Evolutionary conservation across 2,888 invertebrate species (phyloP), one percentile per base, ranked within the genome.

Genomic region (Pomacea canaliculata): DNA sequence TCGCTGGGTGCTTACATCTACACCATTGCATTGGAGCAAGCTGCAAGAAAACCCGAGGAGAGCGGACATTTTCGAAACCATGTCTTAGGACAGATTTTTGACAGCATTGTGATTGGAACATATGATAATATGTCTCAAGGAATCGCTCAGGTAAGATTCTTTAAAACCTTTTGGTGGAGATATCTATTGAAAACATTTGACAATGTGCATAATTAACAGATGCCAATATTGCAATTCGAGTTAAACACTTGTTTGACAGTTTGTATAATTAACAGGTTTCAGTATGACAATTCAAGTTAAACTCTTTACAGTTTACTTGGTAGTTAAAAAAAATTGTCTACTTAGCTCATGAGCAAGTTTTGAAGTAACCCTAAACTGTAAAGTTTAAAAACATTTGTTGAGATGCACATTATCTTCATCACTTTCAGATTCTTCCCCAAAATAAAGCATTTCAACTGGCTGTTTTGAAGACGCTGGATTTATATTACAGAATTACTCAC

Each of bases 1-100:
- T 85, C 85, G 1, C 75, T 85, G 13, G 85, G 85, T 23, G 84
- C 85, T 7, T 85, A 82, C 73, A 79, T 80, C 63, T 85, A 83
- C 70, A 83, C 83, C 7, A 78, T 84, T 9, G 71, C 76, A 59
- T 62, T 77, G 67, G 75, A 76, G 37, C 65, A 60, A 49, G 69
- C 82, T 7, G 63, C 51, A 19, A 65, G 73, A 49, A 66, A 76
- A 9, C 71, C 77, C 46, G 60, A 78, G 9, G 75, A 75, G 19
- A 80, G 76, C 70, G 78, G 78, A 37, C 27, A 73, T 49, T 81
- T 84, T 59, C 65, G 78, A 51, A 66, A 78, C 7, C 76, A 75
- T 7, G 77, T 84, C 13, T 59, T 78, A n/a, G 85, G 83, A 51
- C 84, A 84, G 70, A 74, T 85, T 12, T 85, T 83, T 80, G 85